Percentiles rank a stretch among this genome's conserved stretches.
Conservation (phyloP, 2,797 vertebrate species). For the Limnodromus scolopaceus region DNA sequence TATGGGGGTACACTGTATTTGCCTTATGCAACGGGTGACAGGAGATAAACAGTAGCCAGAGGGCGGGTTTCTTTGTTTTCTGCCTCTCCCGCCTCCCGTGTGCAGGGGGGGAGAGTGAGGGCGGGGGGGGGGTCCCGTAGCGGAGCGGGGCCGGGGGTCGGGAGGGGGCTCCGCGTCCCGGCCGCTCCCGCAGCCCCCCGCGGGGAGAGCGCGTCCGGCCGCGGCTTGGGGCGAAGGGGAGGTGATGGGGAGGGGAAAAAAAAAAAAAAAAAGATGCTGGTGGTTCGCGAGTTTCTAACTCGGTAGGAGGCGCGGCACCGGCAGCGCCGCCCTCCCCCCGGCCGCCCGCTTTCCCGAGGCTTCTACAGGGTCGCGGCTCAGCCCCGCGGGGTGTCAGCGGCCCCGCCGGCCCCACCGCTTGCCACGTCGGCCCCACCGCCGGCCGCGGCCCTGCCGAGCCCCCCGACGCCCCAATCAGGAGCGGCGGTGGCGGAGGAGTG, state of each 20-base stretch:
- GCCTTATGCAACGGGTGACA: not conserved
- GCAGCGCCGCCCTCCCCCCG: not conserved
- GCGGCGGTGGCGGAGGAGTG: constrained; percentile 6
- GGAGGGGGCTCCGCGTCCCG: not conserved
- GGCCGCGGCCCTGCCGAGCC: not conserved
- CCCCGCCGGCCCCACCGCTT: not conserved
- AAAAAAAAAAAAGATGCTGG: not conserved
- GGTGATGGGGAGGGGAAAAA: too few species aligned
- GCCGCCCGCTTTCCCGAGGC: not conserved
- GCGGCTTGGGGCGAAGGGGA: not conserved
- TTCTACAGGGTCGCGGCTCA: not conserved
- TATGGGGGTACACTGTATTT: not conserved
- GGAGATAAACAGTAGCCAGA: not conserved
- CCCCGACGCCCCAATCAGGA: not conserved
- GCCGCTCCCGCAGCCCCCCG: not conserved
- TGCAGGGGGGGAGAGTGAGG: not conserved
- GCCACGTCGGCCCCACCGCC: not conserved
- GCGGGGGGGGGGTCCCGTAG: not conserved
- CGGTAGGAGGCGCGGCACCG: not conserved
- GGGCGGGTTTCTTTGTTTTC: not conserved
- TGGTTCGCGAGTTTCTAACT: not conserved
- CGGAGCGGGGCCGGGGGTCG: not conserved
- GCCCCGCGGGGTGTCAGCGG: not conserved
- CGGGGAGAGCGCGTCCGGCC: not conserved
- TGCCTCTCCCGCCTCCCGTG: not conserved